Conservation (phyloP, 2,113 vertebrate species). For the Pelobates fuscus region DNA sequence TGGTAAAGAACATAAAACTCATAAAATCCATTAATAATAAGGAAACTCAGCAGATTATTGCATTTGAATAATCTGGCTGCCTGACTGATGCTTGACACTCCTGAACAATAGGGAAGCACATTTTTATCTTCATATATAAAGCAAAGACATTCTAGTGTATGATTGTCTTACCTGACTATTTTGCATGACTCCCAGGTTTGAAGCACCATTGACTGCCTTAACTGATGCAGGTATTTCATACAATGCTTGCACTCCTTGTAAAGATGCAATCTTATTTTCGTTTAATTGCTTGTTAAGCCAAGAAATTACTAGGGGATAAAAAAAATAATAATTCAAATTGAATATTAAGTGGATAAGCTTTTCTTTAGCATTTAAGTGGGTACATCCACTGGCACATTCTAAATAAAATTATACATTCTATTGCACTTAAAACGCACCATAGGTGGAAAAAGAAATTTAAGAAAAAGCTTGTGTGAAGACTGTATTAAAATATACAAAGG, state of each 20-base stretch:
- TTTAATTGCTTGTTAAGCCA: slow-evolving; percentile 53
- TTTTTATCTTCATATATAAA: no score
- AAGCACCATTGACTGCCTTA: neutral
- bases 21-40: slow-evolving; percentile 14
- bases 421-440: neutral
- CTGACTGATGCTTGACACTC: neutral
- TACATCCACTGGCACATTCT: neutral
- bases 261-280: slow-evolving; percentile 47
- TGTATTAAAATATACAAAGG: no score
- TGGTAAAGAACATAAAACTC: neutral
- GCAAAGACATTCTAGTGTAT: no score
- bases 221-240: neutral
- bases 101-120: slow-evolving; percentile 6
- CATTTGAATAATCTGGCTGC: slow-evolving; percentile 4
- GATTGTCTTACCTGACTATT: slow-evolving; percentile 20
- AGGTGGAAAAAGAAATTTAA: no score
- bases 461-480: no score
- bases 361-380: neutral
- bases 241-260: slow-evolving; percentile 1
- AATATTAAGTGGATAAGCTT: neutral
- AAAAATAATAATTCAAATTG: slow-evolving; percentile 33
- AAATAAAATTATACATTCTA: neutral
- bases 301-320: slow-evolving; percentile 48
- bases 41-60: neutral
- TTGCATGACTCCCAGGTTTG: slow-evolving; percentile 19